A percentile compares a stretch with the other conserved stretches of the same genome.
phyloP scores from a whole-genome alignment of 2,113 vertebrate genomes.

The Esox niger region DNA sequence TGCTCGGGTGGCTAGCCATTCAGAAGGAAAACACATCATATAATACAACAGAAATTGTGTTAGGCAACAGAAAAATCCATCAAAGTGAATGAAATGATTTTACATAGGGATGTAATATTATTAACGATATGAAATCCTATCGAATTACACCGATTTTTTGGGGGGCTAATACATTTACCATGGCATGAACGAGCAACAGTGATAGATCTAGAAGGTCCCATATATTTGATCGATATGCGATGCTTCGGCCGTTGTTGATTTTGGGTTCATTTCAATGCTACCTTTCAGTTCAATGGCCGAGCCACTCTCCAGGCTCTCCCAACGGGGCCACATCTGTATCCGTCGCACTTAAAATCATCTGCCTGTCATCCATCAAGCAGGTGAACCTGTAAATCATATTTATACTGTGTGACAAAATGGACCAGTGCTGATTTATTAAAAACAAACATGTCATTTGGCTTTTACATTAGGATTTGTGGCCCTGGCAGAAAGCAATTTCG shows the following conservation, averaged over 20 bases:
- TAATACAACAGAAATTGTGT: not conserved
- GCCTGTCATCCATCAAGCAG: not conserved
- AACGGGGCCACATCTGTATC: slow-evolving; percentile 1
- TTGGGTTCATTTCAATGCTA: not conserved
- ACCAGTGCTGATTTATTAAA: not conserved
- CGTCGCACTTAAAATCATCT: not conserved
- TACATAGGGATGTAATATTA: not conserved
- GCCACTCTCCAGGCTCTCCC: not conserved
- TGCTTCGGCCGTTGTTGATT: not conserved
- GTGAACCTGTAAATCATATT: not conserved
- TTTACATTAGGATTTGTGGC: not conserved
- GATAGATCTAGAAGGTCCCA: not conserved
- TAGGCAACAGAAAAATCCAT: not conserved
- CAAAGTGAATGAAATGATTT: too few relatives aligned
- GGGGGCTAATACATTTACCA: not conserved
- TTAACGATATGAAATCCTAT: not conserved
- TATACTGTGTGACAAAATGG: not conserved
- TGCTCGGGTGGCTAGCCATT: not conserved
- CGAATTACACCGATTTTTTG: not conserved
- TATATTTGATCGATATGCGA: not conserved
- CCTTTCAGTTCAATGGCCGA: not conserved
- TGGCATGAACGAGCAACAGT: not conserved
- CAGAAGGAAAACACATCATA: not conserved
- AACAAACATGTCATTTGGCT: not conserved
- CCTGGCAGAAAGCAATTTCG: not conserved